Evolutionary conservation across 2,888 invertebrate genomes (phyloP).

Genomic region (Euproctis similis): DNA sequence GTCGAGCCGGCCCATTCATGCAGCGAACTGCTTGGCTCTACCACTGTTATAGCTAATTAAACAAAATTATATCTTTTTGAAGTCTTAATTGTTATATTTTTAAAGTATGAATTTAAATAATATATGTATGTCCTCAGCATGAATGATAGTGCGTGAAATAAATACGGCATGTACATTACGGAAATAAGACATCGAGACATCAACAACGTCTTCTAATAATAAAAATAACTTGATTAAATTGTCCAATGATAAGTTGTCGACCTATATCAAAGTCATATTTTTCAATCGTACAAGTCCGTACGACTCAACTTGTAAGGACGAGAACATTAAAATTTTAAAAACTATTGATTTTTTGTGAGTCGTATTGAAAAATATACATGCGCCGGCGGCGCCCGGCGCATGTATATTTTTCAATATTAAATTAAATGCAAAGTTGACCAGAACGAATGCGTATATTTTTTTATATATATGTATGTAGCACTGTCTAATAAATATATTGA

Average conservation of each 20-base stretch:
- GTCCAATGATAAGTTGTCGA: constrained; percentile 16
- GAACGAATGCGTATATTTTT: too few species aligned
- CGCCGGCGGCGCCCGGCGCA: constrained; percentile 25
- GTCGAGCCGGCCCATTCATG: too few species aligned
- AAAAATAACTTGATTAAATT: neutral
- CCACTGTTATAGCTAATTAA: too few species aligned
- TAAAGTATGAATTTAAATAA: too few species aligned
- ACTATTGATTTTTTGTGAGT: constrained; percentile 38
- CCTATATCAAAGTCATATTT: constrained; percentile 19
- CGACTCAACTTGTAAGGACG: constrained; percentile 9
- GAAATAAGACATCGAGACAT: constrained; percentile 5
- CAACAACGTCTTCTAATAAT: too few species aligned
- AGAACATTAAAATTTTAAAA: constrained; percentile 49
- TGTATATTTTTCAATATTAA: constrained; percentile 21
- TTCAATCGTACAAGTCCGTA: constrained; percentile 12
- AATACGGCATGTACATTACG: constrained; percentile 2
- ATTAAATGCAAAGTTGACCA: constrained; percentile 3
- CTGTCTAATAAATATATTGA: too few species aligned
- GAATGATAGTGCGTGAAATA: neutral
- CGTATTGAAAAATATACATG: too few species aligned
- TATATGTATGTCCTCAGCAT: too few species aligned
- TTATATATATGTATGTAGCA: too few species aligned
- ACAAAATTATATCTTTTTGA: too few species aligned
- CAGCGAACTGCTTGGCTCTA: too few species aligned
- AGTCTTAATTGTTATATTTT: too few species aligned